Evolutionary conservation across 2,113 vertebrate genomes (phyloP).

Genomic region (Turnix velox): DNA sequence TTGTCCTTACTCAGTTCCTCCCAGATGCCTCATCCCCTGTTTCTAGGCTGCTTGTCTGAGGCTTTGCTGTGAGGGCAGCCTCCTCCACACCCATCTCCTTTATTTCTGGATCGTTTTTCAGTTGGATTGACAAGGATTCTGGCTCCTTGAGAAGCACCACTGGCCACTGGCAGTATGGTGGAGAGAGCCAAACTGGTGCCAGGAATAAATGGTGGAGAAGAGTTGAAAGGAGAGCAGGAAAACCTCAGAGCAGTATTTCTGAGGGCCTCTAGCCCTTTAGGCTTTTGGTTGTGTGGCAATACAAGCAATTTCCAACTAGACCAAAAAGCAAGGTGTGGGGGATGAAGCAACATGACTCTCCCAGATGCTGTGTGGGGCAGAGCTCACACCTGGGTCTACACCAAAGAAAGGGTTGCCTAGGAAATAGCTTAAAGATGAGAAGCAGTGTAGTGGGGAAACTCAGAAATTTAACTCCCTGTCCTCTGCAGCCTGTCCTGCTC

Average conservation of each 20-base stretch:
- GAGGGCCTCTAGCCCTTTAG: background rate
- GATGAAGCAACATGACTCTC: background rate
- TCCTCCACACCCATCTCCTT: background rate
- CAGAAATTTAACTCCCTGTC: background rate
- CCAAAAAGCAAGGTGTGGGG: background rate
- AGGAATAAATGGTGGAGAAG: background rate
- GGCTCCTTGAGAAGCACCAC: background rate
- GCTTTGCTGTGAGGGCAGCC: background rate
- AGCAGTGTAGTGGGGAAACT: background rate
- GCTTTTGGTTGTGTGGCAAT: background rate
- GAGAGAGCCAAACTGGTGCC: background rate
- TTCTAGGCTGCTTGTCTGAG: background rate
- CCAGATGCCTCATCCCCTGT: accelerated
- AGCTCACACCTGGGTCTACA: background rate
- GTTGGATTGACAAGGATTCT: accelerated
- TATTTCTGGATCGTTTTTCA: background rate
- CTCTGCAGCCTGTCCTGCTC: background rate
- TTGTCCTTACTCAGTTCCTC: background rate
- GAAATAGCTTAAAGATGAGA: background rate
- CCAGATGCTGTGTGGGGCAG: background rate
- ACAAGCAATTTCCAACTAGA: background rate
- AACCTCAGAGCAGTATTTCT: background rate
- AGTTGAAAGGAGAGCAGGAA: background rate
- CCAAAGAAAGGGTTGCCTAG: background rate
- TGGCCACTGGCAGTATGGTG: accelerated